These are phyloP conservation scores for Bolinopsis microptera DNA, from an alignment of 37 sponge, comb jelly and placozoan genomes.

Conservation along the genomic window DNA sequence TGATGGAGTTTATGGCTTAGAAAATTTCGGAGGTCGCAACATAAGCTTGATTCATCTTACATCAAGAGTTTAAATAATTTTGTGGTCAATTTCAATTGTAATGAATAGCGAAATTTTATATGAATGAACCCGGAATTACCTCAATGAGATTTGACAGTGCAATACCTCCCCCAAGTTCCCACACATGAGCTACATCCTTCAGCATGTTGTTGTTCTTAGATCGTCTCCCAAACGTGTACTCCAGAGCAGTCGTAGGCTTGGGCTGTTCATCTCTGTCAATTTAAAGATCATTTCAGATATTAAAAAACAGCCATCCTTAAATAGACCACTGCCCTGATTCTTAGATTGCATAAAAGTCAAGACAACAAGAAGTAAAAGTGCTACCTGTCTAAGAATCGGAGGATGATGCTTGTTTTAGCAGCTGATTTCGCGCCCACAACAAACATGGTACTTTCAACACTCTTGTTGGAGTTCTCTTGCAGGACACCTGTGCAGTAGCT, in stretches of 20 bases:
- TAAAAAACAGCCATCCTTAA: no score
- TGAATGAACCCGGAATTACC: no score
- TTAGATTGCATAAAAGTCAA: no score
- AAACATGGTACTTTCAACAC: slow-evolving; percentile 24
- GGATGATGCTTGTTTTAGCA: slow-evolving; percentile 85
- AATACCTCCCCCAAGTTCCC: slow-evolving; percentile 95
- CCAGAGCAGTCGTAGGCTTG: slow-evolving; percentile 85
- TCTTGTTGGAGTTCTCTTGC: slow-evolving; percentile 34
- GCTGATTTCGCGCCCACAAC: slow-evolving; percentile 61
- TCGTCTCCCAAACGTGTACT: slow-evolving; percentile 89
- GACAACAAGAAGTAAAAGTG: slow-evolving; percentile 1
- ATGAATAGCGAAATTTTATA: no score
- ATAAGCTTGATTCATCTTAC: no score
- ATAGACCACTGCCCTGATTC: no score
- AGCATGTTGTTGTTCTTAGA: slow-evolving; percentile 73
- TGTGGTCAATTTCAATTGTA: no score
- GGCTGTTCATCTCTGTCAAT: slow-evolving; percentile 82
- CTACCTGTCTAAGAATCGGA: slow-evolving; percentile 87
- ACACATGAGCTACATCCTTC: slow-evolving; percentile 87
- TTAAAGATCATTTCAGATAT: background rate
- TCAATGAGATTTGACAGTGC: slow-evolving; percentile 77
- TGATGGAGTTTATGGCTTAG: no score
- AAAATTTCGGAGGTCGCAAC: no score
- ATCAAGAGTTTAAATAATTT: no score
- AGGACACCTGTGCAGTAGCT: slow-evolving; percentile 48